A percentile compares a stretch with the other conserved stretches of the same genome.
These are phyloP conservation scores for Gibbula magus DNA, from an alignment of 2,888 invertebrate species.

Conservation along the genomic window DNA sequence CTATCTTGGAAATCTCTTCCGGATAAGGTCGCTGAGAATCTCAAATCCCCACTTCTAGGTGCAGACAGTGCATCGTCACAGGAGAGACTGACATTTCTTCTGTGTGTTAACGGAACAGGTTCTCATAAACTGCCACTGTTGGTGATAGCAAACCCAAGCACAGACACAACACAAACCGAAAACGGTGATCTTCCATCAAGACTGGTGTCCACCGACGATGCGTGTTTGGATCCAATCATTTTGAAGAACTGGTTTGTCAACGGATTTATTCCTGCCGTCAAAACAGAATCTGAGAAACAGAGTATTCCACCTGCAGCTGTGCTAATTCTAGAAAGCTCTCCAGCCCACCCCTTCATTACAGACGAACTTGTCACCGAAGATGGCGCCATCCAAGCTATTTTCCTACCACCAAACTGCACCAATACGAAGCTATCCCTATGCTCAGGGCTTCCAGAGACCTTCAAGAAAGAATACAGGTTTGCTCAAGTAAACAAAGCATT, in stretches of 20 bases:
- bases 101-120: constrained; percentile 30
- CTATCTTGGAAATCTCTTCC: constrained; percentile 1
- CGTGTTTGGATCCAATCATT: constrained; percentile 13
- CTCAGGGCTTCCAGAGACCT: constrained; percentile 12
- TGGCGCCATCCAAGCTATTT: background rate
- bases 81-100: constrained; percentile 19
- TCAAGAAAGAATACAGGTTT: background rate
- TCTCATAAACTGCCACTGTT: constrained; percentile 26
- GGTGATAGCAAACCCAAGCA: constrained; percentile 19
- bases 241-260: background rate
- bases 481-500: background rate
- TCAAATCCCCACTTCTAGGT: background rate
- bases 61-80: background rate
- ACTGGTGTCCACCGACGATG: background rate
- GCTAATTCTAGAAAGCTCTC: constrained; percentile 12
- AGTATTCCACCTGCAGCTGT: constrained; percentile 19
- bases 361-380: background rate
- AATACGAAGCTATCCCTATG: background rate
- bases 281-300: background rate
- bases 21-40: background rate
- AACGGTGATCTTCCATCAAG: constrained; percentile 5
- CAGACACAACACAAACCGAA: background rate
- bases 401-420: constrained; percentile 7
- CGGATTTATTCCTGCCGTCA: constrained; percentile 19
- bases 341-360: background rate